Evolutionary conservation across 2,113 vertebrate species (phyloP), one percentile per base, ranked within the genome.

Genomic region (Struthio camelus): DNA sequence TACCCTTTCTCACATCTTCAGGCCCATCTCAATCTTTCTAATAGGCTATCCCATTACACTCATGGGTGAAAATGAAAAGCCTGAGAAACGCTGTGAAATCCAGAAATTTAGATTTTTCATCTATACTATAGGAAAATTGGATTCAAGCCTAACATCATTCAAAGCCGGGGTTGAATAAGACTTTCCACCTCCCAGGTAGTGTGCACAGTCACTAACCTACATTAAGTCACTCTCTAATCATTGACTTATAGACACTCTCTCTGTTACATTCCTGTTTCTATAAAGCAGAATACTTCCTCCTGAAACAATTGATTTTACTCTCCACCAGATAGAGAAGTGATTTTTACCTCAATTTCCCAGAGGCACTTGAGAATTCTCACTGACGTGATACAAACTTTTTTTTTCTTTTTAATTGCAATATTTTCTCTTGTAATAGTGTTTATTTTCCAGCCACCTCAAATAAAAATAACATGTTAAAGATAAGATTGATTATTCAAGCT

Each of bases 1-100:
- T 12, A 48, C 7, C 15, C 25, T 15, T 16, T 69, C 42, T 72
- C 17, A 14, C 2, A 85, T 42, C 25, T 44, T 46, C 82, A 11
- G 19, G 50, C 6, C 9, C 1, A 15, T 15, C 1, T 19, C 0
- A 1, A 11, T 25, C 5, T 34, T 2, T 54, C 25, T 46, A 56
- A 56, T 28, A 40, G 53, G 23, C 38, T 42, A n/a, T 48, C 18
- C 46, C 38, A 40, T 25, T 18, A 40, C 17, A 16, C 79, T 69
- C 13, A 50, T 12, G 1, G 24, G 9, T 4, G 80, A 64, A 80
- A 80, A 25, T 5, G 4, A 8, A 89, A 96, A 69, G 32, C 0
- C 1, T 34, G n/a, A 53, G 10, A 51, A 94, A 48, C 27, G 53
- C 34, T 3, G 1, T 28, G 13, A 66, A 93, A 48, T 6, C 6